Base-by-base conservation (phyloP, 2,113 vertebrate genomes). In the Stomatorhinus ivindoensis region DNA sequence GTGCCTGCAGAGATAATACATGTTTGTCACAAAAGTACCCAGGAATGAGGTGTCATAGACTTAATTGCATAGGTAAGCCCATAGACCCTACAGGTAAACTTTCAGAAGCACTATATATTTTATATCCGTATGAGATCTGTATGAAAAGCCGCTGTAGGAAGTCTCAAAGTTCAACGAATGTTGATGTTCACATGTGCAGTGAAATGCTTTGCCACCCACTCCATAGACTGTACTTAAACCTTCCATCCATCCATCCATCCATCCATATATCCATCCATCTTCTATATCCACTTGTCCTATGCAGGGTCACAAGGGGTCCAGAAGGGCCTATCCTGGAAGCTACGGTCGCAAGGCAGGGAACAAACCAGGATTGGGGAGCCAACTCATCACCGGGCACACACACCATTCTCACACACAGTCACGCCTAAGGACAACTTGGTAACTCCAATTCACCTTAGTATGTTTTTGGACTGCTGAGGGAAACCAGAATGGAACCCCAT, bases 1-100 rank as follows among this genome's bases (percentile, higher is more conserved):
- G 97, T 0, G 98, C 98, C 98, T 99, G 93, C 82, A 27, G 82
- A 15, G 48, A 55, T 46, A 10, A 42, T 11, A 55, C 17, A 84
- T 1, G 1, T 80, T 80, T 86, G 42, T 86, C 35, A 24, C 82
- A 85, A 86, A 35, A n/a, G 48, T 61, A 13, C 19, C 61, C 35
- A 39, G 5, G 35, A 76, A 39, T 76, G 73, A 42, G 15, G 69
- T 39, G 13, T 39, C 35, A 35, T 17, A 76, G 27, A 5, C 35
- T 39, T 31, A 50, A 13, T 39, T 76, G 0, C 69, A 76, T n/a
- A 11, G 3, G 3, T 73, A 73, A 35, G 31, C 31, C 31, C 3
- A 73, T 31, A 73, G 31, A 73, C 10, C n/a, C 4, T 73, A 31
- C 13, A 35, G 11, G 65, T 10, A 73, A 35, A 73, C 65, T 31